Base-by-base conservation (phyloP, 2,113 vertebrate genomes). In the Cheilinus undulatus region DNA sequence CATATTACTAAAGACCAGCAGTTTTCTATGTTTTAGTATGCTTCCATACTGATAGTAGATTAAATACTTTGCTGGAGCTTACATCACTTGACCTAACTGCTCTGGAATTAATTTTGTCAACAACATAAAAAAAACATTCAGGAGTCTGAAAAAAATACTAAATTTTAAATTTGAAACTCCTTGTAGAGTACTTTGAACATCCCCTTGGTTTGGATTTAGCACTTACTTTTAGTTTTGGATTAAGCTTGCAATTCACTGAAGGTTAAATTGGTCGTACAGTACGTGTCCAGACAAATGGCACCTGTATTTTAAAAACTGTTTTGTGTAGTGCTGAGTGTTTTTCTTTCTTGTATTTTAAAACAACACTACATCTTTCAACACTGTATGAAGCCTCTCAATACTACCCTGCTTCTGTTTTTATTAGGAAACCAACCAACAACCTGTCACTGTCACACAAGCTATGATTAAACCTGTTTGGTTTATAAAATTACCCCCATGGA, bases 361-460 rank as follows among this genome's bases (percentile, higher is more conserved):
- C 88, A 94, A 98, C 97, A 97, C 97, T 98, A 99, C 94, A 95
- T 94, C 90, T 88, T 74, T 73, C 27, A 82, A 86, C 86, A 88
- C 80, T 89, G 83, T 87, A 81, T 27, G 32, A 80, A 61, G 28
- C 57, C 56, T 76, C 67, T 79, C 49, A 24, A 63, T 56, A 60
- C 36, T 73, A 51, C 71, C 63, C 53, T 38, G 32, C 46, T 34
- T 54, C 20, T 46, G 48, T 71, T 65, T 27, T 58, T 56, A 43
- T 4, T 13, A 20, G 24, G 3, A 60, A 75, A 51, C 19, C 8
- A 45, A 59, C 26, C 34, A 57, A 26, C 48, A 67, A 57, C 17
- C 42, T 0, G 17, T 82, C 61, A 57, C 38, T 46, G 20, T 53
- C 15, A 48, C 58, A 54, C 54, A 42, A 65, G 57, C 13, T 27